Evolutionary conservation across 2,113 vertebrate species (phyloP), one percentile per base, ranked within the genome.

Genomic region (Pluvialis apricaria): DNA sequence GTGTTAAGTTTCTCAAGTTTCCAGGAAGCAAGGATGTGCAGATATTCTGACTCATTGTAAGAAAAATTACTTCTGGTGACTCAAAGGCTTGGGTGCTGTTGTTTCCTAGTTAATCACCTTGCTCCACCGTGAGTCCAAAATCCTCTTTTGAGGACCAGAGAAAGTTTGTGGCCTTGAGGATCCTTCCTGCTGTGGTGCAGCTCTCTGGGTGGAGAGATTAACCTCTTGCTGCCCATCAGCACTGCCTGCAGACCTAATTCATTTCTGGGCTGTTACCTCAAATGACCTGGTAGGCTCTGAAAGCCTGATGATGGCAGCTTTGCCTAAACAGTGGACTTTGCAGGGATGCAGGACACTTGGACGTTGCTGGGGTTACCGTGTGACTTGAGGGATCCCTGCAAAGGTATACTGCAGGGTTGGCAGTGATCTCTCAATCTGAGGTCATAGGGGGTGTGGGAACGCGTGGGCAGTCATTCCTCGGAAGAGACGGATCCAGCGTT

Each of bases 1-100:
- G 3, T 60, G 45, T 72, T 94, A 54, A 76, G 86, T 17, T 55
- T 32, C 70, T 84, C 17, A 31, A 6, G 82, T 86, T 82, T 88
- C 57, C 78, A 94, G 90, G 78, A 85, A 97, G 85, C 24, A 83
- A 55, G 76, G 94, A 86, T 82, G 28, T 91, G 79, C 55, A 70
- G 78, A 66, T 88, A 97, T 85, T 95, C 73, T 96, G 94, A 96
- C 79, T 96, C 96, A 93, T 38, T 40, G n/a, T 36, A 75, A 71
- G 58, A 78, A 86, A 91, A 88, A 70, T 75, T 66, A 68, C 71
- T 49, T 82, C 32, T 42, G 55, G 62, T 97, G 94, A 96, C 82
- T 97, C 95, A 97, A 89, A 87, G 71, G 38, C 51, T 88, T 86
- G 82, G 47, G 31, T 82, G 34, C 55, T 62, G 45, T 38, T 60